Base-by-base conservation (phyloP, 2,888 invertebrate genomes). In the Leucophenga montana region DNA sequence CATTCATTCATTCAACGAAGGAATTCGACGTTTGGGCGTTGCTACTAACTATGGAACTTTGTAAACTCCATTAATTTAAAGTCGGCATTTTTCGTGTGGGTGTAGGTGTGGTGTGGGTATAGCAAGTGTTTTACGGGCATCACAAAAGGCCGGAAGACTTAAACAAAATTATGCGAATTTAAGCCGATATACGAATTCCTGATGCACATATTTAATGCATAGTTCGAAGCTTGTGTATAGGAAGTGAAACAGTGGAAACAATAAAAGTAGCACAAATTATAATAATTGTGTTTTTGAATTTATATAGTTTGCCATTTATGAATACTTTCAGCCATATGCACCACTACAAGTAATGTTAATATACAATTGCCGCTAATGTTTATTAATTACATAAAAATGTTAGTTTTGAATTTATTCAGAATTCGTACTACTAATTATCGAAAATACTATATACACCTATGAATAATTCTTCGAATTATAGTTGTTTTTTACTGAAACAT, bases 11-110 rank as follows among this genome's bases (percentile, higher is more conserved):
- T 50, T 50, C 22, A 57, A 22, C 11, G 27, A 57, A 57, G n/a
- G n/a, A n/a, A 20, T 57, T 57, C 27, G 27, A 31, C 57, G 14
- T 20, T 14, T 50, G 50, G 50, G 50, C 50, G n/a, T n/a, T 14
- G n/a, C n/a, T 50, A 4, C 50, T 50, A 73, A n/a, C 67, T 70
- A 62, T 11, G 57, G 70, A 73, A 82, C 68, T 79, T 73, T 59
- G 77, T 67, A 71, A 77, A 75, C 76, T 77, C 62, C 70, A 77
- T 77, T 54, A 77, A 77, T 77, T 77, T 73, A 76, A 79, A 79
- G 59, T 33, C 3, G n/a, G 56, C 22, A 56, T 56, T 3, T 18
- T 53, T 53, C 8, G 8, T 56, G 27, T 8, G 27, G 16, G 57
- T 57, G 4, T 4, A 5, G 0, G 5, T 57, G 22, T 57, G 31